Evolutionary conservation across 2,797 vertebrate genomes (phyloP), one percentile per base, ranked within the genome.

Genomic region (Molossus molossus): DNA sequence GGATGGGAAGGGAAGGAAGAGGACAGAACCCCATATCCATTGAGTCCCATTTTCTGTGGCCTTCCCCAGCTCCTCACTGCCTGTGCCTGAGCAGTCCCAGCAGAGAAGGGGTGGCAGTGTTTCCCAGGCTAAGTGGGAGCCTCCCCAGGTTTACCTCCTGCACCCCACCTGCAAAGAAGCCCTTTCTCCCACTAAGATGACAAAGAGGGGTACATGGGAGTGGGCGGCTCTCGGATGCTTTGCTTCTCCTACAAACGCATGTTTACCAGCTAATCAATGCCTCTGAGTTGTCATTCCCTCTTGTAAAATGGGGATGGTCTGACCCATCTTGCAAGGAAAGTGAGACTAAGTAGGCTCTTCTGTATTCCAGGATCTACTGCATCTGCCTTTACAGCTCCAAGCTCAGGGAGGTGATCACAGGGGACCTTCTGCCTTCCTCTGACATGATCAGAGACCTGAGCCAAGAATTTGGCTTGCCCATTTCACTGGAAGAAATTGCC

Each of bases 341-440:
- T 3, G 25, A 55, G 65, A 29, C 55, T 48, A 40, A 82, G 29
- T 0, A 6, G 0, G 29, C 27, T 0, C 3, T 20, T 77, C 73
- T 70, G 81, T n/a, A 3, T 96, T 96, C 50, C 82, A 99, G 99
- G 97, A 96, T 99, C 86, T 97, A 97, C 67, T 98, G 95, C 87
- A 97, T 99, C 70, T 98, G 98, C 94, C 93, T 95, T 40, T 96
- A 96, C 65, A 97, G 96, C 53, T 98, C 91, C 93, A 98, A 83
- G 55, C 94, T 99, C 93, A 97, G 95, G 94, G 98, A 99, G 3
- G 98, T 97, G 14, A 73, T 99, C 65, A 96, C 94, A 1, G 91
- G 96, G 37, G 96, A 98, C 97, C 97, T 99, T 97, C 98, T 99
- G 96, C 99, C 99, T 2, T 98, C 99, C 18, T 98, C 98, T 1